phyloP scores from a whole-genome alignment of 2,888 invertebrate genomes.

The Synanthedon vespiformis region DNA sequence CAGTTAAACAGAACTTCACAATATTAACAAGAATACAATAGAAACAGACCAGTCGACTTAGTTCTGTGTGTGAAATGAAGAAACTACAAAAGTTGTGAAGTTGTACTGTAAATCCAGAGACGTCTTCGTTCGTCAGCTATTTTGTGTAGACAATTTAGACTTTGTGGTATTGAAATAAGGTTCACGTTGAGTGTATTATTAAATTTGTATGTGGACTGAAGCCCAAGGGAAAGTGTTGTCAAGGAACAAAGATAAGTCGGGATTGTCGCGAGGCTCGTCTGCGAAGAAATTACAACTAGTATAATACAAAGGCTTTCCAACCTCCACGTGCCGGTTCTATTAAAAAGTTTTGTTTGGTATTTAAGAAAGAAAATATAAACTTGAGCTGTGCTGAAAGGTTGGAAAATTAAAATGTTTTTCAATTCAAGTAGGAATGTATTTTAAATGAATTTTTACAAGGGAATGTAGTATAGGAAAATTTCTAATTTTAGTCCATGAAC shows the following conservation, averaged over 20 bases:
- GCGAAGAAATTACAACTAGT: constrained; percentile 55
- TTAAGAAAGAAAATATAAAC: not conserved
- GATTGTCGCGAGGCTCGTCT: constrained; percentile 55
- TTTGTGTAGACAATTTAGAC: not conserved
- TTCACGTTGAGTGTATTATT: constrained; percentile 2
- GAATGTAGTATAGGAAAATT: not conserved
- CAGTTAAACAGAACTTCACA: constrained; percentile 2
- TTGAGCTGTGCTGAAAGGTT: not conserved
- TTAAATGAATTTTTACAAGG: not conserved
- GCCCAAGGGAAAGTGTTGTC: constrained; percentile 63
- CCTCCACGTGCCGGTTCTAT: constrained; percentile 24
- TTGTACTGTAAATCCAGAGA: constrained; percentile 49
- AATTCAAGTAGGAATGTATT: not conserved
- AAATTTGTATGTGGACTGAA: constrained; percentile 9
- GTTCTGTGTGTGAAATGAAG: constrained; percentile 49
- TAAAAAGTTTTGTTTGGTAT: constrained; percentile 14
- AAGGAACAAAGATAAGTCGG: constrained; percentile 63
- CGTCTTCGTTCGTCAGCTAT: constrained; percentile 12
- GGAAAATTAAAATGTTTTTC: not conserved
- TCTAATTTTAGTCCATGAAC: too few relatives aligned
- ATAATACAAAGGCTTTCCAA: constrained; percentile 42
- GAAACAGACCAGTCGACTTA: constrained; percentile 30
- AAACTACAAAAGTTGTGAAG: constrained; percentile 56
- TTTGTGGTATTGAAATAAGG: constrained; percentile 13
- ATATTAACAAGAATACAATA: constrained; percentile 20